Evolutionary conservation across 2,888 invertebrate species (phyloP), one percentile per base, ranked within the genome.

Genomic region (Napeogenes inachia): DNA sequence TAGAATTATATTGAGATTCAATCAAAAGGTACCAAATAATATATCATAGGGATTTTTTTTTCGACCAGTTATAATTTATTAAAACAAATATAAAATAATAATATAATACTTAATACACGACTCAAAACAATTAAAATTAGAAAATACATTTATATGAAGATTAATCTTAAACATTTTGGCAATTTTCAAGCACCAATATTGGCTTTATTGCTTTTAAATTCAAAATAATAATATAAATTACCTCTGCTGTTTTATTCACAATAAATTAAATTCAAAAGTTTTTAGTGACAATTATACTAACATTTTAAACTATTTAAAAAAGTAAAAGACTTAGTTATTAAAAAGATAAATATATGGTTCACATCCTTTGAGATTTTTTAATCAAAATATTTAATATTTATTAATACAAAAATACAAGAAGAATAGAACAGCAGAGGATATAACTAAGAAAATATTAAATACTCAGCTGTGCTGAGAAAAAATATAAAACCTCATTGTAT

Each of bases 111-210:
- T 42, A 42, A 42, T 54, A 64, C 45, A 57, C 54, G 60, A 64
- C 60, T 56, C 58, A 58, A 60, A 55, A 59, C 64, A 45, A 64
- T 35, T 13, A 57, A 54, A 59, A 45, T 54, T 4, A 60, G 13
- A 61, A 47, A 56, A 64, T 56, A 59, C 58, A 59, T 32, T 54
- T 58, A 60, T 64, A 66, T 62, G 54, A 57, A 65, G 60, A 63
- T 64, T 70, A 65, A 68, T 47, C 68, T 69, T 69, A 63, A 57
- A 55, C 62, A 45, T 65, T 80, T 84, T 82, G 83, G 81, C 81
- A 82, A 57, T 58, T 42, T 45, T 33, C 57, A 72, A 83, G 84
- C 84, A 84, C 84, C 81, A 75, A 81, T 74, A 79, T 84, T 84
- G 84, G 84, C 84, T 80, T 78, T 74, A 76, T 73, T 72, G 64